Base-by-base conservation (phyloP, 2,797 vertebrate species). In the Oryzias dopingdopingensis region DNA sequence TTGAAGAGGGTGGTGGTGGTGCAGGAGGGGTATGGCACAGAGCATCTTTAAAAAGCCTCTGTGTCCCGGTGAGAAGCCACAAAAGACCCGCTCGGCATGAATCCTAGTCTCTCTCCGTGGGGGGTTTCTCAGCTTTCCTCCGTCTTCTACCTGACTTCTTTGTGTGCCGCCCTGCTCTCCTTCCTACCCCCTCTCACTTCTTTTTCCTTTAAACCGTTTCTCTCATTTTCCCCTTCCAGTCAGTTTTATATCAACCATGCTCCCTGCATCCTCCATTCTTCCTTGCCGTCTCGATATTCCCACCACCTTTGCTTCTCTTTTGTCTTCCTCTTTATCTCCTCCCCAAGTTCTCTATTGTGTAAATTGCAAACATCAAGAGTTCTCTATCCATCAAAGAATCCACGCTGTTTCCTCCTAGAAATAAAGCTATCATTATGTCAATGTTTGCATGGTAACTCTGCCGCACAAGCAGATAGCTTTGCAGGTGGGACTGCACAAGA, bases 41-140 rank as follows among this genome's bases (percentile, higher is more conserved):
- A 77, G 77, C 79, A 76, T 86, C 77, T 89, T 82, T 85, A 74
- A 79, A 84, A 88, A 81, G 76, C 78, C 71, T 81, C 46, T 66
- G 67, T 62, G 75, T 83, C 76, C 81, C 80, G 79, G 69, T 23
- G 52, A 82, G 84, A 58, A 14, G 44, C 64, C 72, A 86, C 80
- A 88, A 89, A 85, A 72, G 84, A 57, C 52, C 0, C 26, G 55
- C 72, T 60, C 76, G 37, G 58, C 69, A 41, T 62, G 82, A 73
- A 65, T 77, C 77, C 59, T 77, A 45, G 16, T 83, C 68, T 73
- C 50, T 56, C 77, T 74, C 74, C 17, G 40, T 72, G 65, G 77
- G 61, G 67, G 56, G 59, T 50, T 72, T 54, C 46, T 67, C 41
- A 41, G 72, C 77, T 80, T 71, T 76, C 65, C 66, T 81, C 56